phyloP scores from a whole-genome alignment of 1,140 invertebrate genomes.

The Tetranychus cinnabarinus region DNA sequence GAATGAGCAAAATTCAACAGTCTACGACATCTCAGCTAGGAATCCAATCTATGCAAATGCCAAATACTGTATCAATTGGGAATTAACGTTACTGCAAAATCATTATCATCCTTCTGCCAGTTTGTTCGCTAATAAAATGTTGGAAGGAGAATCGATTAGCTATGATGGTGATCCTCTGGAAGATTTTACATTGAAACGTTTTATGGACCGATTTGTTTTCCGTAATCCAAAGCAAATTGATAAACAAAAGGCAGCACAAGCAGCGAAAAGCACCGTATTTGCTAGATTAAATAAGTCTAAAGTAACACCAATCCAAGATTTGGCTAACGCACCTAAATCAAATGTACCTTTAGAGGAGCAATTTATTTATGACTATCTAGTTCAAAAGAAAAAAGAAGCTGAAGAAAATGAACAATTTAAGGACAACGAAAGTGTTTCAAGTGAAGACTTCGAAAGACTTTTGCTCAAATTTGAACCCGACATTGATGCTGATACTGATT shows the following conservation, averaged over 20 bases:
- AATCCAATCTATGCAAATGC: conserved; percentile 64
- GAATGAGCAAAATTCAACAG: conserved; percentile 4
- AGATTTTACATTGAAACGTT: conserved; percentile 67
- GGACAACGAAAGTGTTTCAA: conserved; percentile 55
- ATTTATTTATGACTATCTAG: conserved; percentile 36
- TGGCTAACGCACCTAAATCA: conserved; percentile 37
- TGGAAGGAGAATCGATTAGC: conserved; percentile 35
- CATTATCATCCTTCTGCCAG: conserved; percentile 80
- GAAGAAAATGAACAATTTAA: conserved; percentile 29
- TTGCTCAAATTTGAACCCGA: conserved; percentile 16
- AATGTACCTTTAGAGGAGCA: conserved; percentile 55
- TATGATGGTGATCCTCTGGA: conserved; percentile 77
- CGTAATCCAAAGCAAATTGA: conserved; percentile 71
- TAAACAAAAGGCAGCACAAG: conserved; percentile 12
- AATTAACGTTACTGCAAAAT: conserved; percentile 38
- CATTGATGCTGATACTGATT: conserved; percentile 8
- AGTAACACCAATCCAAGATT: conserved; percentile 19
- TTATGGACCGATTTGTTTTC: conserved; percentile 81
- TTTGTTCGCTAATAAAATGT: conserved; percentile 58
- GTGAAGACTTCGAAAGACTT: conserved; percentile 50
- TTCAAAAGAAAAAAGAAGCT: conserved; percentile 13
- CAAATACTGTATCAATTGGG: conserved; percentile 36
- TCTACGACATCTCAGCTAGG: conserved; percentile 44
- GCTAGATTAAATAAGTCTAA: neutral
- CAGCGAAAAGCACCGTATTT: conserved; percentile 1